These are phyloP conservation scores for Telmatochromis brichardi DNA, from an alignment of 2,113 vertebrate species.

Conservation along the genomic window DNA sequence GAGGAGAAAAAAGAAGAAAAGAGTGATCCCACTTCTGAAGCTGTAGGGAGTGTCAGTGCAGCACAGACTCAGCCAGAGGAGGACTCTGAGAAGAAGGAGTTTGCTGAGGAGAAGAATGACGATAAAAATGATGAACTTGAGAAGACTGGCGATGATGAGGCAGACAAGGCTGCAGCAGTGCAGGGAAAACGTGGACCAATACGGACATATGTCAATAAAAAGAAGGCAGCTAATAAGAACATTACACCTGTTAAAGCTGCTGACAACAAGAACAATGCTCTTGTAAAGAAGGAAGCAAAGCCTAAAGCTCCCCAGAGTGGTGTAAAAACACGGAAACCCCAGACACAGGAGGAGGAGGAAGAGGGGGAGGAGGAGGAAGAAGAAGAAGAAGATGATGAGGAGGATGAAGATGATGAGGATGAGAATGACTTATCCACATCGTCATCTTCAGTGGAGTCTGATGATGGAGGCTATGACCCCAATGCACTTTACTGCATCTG, in stretches of 20 bases:
- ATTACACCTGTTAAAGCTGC: constrained; percentile 2
- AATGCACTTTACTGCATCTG: constrained; percentile 93
- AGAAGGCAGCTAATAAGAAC: constrained; percentile 29
- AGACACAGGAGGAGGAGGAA: constrained; percentile 4
- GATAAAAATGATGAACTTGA: not conserved
- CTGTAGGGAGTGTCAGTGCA: not conserved
- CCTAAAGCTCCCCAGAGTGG: not conserved
- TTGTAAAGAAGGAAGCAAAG: constrained; percentile 36
- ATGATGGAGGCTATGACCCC: constrained; percentile 88
- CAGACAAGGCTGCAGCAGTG: constrained; percentile 46
- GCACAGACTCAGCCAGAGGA: constrained; percentile 42
- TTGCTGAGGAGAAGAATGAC: constrained; percentile 44
- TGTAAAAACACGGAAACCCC: constrained; percentile 16
- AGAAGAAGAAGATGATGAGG: not conserved
- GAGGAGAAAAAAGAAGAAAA: not conserved
- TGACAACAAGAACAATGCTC: constrained; percentile 24
- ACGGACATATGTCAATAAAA: constrained; percentile 59
- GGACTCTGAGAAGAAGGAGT: constrained; percentile 41
- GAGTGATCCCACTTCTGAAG: not conserved
- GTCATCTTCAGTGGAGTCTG: constrained; percentile 70
- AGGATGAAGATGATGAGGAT: not conserved
- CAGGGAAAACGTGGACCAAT: constrained; percentile 51
- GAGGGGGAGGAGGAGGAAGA: not conserved
- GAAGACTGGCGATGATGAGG: constrained; percentile 19
- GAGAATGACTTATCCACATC: constrained; percentile 49